Base-by-base conservation (phyloP, 2,888 invertebrate genomes). In the Pomacea canaliculata region DNA sequence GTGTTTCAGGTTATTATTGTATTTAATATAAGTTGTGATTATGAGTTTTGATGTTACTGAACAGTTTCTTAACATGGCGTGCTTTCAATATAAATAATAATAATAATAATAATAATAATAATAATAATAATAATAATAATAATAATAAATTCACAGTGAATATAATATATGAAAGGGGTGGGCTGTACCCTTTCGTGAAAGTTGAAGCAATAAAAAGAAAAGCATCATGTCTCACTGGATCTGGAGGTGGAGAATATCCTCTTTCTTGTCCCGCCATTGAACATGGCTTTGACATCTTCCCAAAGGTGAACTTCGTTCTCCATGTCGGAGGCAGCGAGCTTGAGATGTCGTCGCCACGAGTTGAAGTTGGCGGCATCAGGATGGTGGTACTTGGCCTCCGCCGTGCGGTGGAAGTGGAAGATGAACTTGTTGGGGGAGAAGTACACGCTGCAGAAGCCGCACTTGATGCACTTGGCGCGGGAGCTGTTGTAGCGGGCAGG, bases 221-320 rank as follows among this genome's bases (percentile, higher is more conserved):
- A 13, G 13, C 51, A 13, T 51, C 9, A 16, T 23, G 7, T 37
- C 69, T 62, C 59, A 69, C 74, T 74, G 16, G 69, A 68, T 60
- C 76, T 74, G 37, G 66, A 60, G 1, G 82, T 71, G 12, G 86
- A 80, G 37, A 86, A 71, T 59, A 86, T 83, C 77, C 97, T 93
- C 89, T 97, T 97, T 74, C 97, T 92, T 1, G 96, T 97, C 0
- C 98, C 98, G 0, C 98, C 98, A 91, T 99, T 99, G 91, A 98
- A 99, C 98, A 98, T 98, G 5, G 98, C 98, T 87, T 98, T 98
- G 0, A 98, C 98, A 90, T 98, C 98, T 91, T 98, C 98, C 98
- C 98, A 98, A 0, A 97, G 97, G 85, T 92, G 90, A 12, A 88
- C 83, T 49, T 92, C 87, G 65, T 91, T 91, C 74, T 91, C 91